These are phyloP conservation scores for Corydoras maculifer DNA, from an alignment of 2,113 vertebrate species.

Conservation along the genomic window DNA sequence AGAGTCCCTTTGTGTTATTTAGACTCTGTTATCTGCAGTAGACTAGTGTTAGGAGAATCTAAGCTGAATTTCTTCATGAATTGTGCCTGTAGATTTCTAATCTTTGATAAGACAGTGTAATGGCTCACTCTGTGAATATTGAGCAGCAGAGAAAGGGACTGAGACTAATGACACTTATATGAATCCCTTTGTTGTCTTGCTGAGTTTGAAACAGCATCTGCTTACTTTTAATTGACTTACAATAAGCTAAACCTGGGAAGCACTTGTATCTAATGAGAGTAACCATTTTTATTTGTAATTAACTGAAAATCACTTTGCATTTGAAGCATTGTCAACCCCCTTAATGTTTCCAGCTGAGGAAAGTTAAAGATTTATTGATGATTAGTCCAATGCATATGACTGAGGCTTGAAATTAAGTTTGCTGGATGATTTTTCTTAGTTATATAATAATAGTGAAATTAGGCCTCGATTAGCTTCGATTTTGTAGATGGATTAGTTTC, in stretches of 20 bases:
- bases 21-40: background rate
- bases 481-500: background rate
- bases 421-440: background rate
- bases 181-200: slow-evolving; percentile 29
- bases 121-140: slow-evolving; percentile 39
- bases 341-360: background rate
- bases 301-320: background rate
- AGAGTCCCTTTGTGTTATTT: background rate
- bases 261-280: slow-evolving; percentile 18
- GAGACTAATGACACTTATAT: slow-evolving; percentile 11
- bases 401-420: background rate
- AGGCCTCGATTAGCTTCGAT: background rate
- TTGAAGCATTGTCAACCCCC: background rate
- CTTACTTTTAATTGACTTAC: slow-evolving; percentile 40
- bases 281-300: slow-evolving; percentile 19
- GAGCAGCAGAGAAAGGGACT: slow-evolving; percentile 15
- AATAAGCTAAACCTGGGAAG: slow-evolving; percentile 22
- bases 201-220: slow-evolving; percentile 8
- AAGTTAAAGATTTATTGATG: slow-evolving; percentile 14
- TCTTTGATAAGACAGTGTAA: slow-evolving; percentile 34
- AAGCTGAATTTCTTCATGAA: background rate
- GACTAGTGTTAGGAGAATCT: background rate
- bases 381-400: background rate
- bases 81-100: slow-evolving; percentile 40
- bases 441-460: background rate